These are phyloP conservation scores for Sebastolobus altivelis DNA, from an alignment of 2,797 vertebrate genomes.

Conservation along the genomic window DNA sequence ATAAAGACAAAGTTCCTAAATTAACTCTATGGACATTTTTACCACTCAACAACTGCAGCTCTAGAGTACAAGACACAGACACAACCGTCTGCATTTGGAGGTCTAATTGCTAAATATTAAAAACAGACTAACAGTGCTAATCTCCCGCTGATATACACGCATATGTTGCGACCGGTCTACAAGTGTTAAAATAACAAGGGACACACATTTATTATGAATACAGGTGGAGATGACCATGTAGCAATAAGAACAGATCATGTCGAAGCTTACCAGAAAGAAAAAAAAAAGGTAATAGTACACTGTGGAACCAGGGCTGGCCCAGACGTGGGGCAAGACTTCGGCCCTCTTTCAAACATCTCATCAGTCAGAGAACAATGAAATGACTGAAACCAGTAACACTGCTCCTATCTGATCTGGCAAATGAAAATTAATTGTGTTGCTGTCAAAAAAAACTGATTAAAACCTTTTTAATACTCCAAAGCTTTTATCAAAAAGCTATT, in stretches of 20 bases:
- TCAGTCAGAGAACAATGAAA: constrained; percentile 13
- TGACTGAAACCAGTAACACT: not conserved
- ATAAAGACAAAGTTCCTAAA: constrained; percentile 30
- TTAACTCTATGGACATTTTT: constrained; percentile 12
- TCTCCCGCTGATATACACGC: not conserved
- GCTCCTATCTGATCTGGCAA: not conserved
- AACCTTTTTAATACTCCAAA: constrained; percentile 17
- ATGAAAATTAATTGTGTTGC: not conserved
- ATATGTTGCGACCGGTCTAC: not conserved
- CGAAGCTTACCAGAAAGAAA: not conserved
- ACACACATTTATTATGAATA: not conserved
- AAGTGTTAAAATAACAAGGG: not conserved
- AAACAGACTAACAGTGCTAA: not conserved
- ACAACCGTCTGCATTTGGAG: not conserved
- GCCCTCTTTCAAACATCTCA: not conserved
- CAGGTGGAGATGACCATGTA: not conserved
- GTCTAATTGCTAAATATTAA: not conserved
- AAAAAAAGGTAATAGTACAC: not conserved
- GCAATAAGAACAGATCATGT: not conserved
- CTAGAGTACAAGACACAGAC: not conserved
- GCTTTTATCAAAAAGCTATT: constrained; percentile 25
- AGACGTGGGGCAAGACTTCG: not conserved
- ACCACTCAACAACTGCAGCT: not conserved
- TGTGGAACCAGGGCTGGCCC: not conserved
- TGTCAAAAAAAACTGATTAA: constrained; percentile 27